phyloP scores from a whole-genome alignment of 2,113 vertebrate species.

The Ciconia stormi region DNA sequence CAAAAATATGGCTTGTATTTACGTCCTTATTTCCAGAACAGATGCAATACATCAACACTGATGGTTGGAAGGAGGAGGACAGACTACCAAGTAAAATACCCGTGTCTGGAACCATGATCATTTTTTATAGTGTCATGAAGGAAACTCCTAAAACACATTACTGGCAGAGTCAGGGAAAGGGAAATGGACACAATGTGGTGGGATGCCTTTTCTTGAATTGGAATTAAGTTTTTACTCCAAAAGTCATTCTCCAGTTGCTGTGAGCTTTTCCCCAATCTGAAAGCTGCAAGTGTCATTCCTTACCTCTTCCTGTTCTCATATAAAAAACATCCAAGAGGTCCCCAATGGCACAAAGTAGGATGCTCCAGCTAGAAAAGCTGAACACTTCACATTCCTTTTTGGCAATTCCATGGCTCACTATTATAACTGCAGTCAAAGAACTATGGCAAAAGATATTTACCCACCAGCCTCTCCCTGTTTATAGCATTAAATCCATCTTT shows the following conservation, averaged over 20 bases:
- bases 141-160: background rate
- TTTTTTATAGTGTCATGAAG: background rate
- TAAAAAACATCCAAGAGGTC: background rate
- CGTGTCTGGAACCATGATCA: background rate
- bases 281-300: background rate
- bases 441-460: background rate
- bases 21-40: background rate
- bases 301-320: background rate
- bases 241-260: background rate
- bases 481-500: background rate
- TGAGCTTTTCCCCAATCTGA: background rate
- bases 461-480: background rate
- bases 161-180: background rate
- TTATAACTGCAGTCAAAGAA: background rate
- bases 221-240: background rate
- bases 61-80: background rate
- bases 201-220: background rate
- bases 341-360: background rate
- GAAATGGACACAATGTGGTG: background rate
- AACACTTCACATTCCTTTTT: background rate
- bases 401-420: background rate
- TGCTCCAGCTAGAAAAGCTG: background rate
- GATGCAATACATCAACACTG: background rate
- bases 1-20: constrained; percentile 15
- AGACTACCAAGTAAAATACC: background rate